Percentiles rank a stretch among this genome's conserved stretches.
These are phyloP conservation scores for Apodemia zela DNA, from an alignment of 2,888 invertebrate species.

Conservation along the genomic window DNA sequence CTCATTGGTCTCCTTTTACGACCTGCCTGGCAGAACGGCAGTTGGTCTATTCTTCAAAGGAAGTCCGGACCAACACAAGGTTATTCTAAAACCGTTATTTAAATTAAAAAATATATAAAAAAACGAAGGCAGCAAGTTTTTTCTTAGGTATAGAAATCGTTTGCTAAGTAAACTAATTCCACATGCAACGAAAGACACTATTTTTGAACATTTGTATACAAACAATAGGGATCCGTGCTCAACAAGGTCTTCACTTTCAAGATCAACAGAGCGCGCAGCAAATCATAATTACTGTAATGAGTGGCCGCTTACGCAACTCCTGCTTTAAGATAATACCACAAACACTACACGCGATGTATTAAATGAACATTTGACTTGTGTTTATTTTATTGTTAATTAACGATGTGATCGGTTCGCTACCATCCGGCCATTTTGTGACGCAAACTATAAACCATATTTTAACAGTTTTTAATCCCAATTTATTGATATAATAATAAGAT, in stretches of 20 bases:
- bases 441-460: not conserved
- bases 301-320: constrained; percentile 57
- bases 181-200: not conserved
- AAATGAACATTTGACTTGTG: constrained; percentile 27
- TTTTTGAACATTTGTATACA: constrained; percentile 12
- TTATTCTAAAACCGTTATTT: no score
- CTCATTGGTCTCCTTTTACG: no score
- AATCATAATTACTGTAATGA: constrained; percentile 73
- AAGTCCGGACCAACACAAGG: no score
- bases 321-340: constrained; percentile 32
- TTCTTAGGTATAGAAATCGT: not conserved
- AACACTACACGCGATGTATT: constrained; percentile 46
- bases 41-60: no score
- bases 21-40: no score
- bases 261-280: constrained; percentile 71
- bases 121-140: not conserved
- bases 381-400: constrained; percentile 10
- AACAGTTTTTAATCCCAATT: not conserved
- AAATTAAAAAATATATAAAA: no score
- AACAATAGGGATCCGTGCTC: constrained; percentile 55
- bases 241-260: constrained; percentile 78
- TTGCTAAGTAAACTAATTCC: not conserved
- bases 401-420: not conserved
- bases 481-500: no score
- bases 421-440: not conserved